phyloP scores from a whole-genome alignment of 2,888 invertebrate genomes.

The Epirrhoe alternata region DNA sequence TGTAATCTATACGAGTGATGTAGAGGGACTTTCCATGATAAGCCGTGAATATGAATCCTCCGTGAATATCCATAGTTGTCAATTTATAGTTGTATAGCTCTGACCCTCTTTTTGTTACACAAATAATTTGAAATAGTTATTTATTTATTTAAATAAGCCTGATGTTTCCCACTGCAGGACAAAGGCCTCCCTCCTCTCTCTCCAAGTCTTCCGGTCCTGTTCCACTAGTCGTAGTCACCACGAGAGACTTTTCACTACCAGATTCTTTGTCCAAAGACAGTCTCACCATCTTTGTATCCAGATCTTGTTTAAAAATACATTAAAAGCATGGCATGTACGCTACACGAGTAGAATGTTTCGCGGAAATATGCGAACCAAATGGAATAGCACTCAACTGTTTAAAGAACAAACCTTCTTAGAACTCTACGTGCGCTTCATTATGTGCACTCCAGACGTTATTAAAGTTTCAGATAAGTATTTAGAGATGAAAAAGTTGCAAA shows the following conservation, averaged over 20 bases:
- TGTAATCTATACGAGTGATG: too few relatives aligned
- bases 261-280: neutral
- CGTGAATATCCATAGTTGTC: too few relatives aligned
- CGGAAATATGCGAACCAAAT: slow-evolving; percentile 33
- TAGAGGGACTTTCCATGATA: too few relatives aligned
- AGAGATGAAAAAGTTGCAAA: slow-evolving; percentile 64
- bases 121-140: too few relatives aligned
- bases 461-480: slow-evolving; percentile 54
- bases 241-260: neutral
- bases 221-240: neutral
- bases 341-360: slow-evolving; percentile 25
- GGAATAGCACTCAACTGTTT: slow-evolving; percentile 23
- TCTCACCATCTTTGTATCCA: neutral
- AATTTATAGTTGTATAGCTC: too few relatives aligned
- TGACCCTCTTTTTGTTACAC: too few relatives aligned
- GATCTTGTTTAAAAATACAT: slow-evolving; percentile 4
- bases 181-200: neutral
- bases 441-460: slow-evolving; percentile 44
- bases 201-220: neutral
- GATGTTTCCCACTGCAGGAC: too few relatives aligned
- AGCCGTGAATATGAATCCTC: too few relatives aligned
- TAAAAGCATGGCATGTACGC: slow-evolving; percentile 7
- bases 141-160: too few relatives aligned
- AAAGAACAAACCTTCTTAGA: slow-evolving; percentile 30
- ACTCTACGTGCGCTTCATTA: slow-evolving; percentile 31